Base-by-base conservation (phyloP, 2,113 vertebrate species). In the Crotalus tigris region DNA sequence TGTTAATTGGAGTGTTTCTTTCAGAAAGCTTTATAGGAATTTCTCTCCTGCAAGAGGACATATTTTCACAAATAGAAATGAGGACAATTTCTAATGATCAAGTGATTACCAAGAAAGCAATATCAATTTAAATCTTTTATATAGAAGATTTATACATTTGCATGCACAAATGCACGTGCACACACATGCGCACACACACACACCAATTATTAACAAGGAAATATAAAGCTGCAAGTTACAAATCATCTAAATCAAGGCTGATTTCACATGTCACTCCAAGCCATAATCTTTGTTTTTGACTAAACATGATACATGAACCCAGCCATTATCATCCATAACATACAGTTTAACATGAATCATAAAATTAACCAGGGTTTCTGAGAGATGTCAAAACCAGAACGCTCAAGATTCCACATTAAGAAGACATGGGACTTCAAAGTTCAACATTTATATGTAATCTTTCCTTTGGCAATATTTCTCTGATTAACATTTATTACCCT, bases 1-100 rank as follows among this genome's bases (percentile, higher is more conserved):
- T 96, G 92, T 94, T 95, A 95, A 92, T 89, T 96, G 93, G 87
- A 94, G 94, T 5, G 0, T 93, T 92, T 94, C 91, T 54, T 96
- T 96, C 90, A 75, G 94, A 93, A 33, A 94, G 57, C 88, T 51
- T 93, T 95, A 94, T 95, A 96, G 95, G 89, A 96, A 94, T 93
- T 87, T 54, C 53, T 90, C 94, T 93, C 94, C 92, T 61, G 11
- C 7, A 94, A 93, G 95, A 94, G 75, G 54, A 87, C 91, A 90
- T 54, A 69, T 94, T 96, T 95, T 91, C 53, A 86, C 57, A 96
- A 86, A 93, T 88, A 93, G 89, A 94, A 94, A 91, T 92, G 75
- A 87, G 95, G 93, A 94, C 86, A 0, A 0, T 93, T 96, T 96
- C 94, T 94, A 96, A 93, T 92, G 93, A 93, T 95, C 94, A 94